These are phyloP conservation scores for Acromyrmex charruanus DNA, from an alignment of 1,140 invertebrate species.

Conservation along the genomic window DNA sequence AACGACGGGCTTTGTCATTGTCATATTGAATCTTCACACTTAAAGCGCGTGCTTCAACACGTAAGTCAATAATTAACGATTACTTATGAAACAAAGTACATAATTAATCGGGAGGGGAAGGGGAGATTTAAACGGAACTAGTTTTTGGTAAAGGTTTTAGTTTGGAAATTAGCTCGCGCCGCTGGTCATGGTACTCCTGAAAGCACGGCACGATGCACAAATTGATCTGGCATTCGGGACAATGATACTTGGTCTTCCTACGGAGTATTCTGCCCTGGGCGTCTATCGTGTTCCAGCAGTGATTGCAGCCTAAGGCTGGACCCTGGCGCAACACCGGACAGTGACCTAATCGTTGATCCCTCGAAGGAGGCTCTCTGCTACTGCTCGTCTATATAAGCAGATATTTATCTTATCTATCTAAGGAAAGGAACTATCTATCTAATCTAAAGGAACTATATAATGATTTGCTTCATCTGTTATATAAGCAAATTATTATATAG, in stretches of 20 bases:
- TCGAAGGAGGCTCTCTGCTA: constrained; percentile 68
- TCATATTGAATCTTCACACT: not conserved
- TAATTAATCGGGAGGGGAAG: constrained; percentile 22
- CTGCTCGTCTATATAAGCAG: constrained; percentile 63
- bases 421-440: no score
- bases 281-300: constrained; percentile 95
- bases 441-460: no score
- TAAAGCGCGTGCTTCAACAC: constrained; percentile 29
- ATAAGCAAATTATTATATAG: constrained; percentile 4
- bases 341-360: constrained; percentile 87
- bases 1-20: not conserved
- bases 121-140: constrained; percentile 78
- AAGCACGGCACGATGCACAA: constrained; percentile 95
- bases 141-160: constrained; percentile 85
- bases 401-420: no score
- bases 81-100: constrained; percentile 27
- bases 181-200: constrained; percentile 92
- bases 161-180: constrained; percentile 79
- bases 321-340: constrained; percentile 93
- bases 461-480: no score
- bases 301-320: constrained; percentile 94
- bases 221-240: constrained; percentile 94
- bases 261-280: constrained; percentile 92
- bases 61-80: constrained; percentile 30
- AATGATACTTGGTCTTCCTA: constrained; percentile 95